phyloP scores from a whole-genome alignment of 2,888 invertebrate genomes.

The Cacoxenus indagator region DNA sequence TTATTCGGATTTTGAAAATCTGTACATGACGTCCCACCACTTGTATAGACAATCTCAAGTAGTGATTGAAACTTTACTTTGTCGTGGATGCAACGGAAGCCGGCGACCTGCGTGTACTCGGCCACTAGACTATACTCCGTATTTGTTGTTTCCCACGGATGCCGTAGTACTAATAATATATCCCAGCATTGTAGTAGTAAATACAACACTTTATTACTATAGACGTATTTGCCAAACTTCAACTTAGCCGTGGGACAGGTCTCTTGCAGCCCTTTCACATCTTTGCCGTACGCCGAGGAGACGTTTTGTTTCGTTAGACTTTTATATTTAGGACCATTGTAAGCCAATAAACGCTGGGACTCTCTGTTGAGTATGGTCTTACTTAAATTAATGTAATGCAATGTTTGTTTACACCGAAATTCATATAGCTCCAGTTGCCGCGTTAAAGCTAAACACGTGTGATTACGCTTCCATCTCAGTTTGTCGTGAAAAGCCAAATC shows the following conservation, averaged over 20 bases:
- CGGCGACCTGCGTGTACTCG: slow-evolving; percentile 48
- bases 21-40: slow-evolving; percentile 40
- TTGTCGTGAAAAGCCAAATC: slow-evolving; percentile 38
- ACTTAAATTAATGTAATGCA: slow-evolving; percentile 53
- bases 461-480: slow-evolving; percentile 28
- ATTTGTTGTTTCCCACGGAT: slow-evolving; percentile 30
- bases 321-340: slow-evolving; percentile 50
- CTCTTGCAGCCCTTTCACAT: slow-evolving; percentile 42
- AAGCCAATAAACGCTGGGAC: slow-evolving; percentile 32
- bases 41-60: slow-evolving; percentile 48
- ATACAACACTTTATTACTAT: slow-evolving; percentile 52
- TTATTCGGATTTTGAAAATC: slow-evolving; percentile 51
- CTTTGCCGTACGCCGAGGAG: slow-evolving; percentile 23
- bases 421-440: slow-evolving; percentile 60
- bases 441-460: slow-evolving; percentile 46
- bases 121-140: slow-evolving; percentile 38
- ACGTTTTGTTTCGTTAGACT: slow-evolving; percentile 15
- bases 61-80: slow-evolving; percentile 50
- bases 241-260: slow-evolving; percentile 38
- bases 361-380: slow-evolving; percentile 39
- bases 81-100: slow-evolving; percentile 47
- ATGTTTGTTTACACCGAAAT: slow-evolving; percentile 51
- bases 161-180: slow-evolving; percentile 51
- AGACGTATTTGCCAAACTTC: slow-evolving; percentile 60
- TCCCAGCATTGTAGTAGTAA: slow-evolving; percentile 63